Conservation (phyloP, 2,888 invertebrate species). For the Eutolmus rufibarbis region DNA sequence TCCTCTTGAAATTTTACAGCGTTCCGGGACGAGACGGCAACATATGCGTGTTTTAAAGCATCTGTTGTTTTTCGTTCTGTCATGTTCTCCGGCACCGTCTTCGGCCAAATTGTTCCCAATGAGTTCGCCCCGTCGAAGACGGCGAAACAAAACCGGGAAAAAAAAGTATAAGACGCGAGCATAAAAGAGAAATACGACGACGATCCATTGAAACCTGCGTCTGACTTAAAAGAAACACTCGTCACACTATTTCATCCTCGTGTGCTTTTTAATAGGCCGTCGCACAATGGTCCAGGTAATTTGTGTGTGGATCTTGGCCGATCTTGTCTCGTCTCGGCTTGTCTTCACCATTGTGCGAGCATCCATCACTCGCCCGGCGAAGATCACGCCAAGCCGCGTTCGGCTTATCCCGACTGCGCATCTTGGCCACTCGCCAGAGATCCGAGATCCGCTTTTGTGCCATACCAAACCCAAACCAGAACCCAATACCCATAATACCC, state of each 20-base stretch:
- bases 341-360: conserved; percentile 46
- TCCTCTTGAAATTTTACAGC: conserved; percentile 16
- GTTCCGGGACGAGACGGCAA: neutral
- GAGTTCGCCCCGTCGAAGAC: conserved; percentile 4
- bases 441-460: conserved; percentile 29
- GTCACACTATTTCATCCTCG: conserved; percentile 36
- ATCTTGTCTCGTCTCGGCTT: conserved; percentile 47
- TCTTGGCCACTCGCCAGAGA: neutral
- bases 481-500: neutral
- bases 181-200: neutral
- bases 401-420: conserved; percentile 23
- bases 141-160: neutral
- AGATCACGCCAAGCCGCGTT: conserved; percentile 38
- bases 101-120: conserved; percentile 33
- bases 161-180: neutral
- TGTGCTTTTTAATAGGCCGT: conserved; percentile 37
- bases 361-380: conserved; percentile 43
- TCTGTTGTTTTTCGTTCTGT: conserved; percentile 36
- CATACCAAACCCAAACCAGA: conserved; percentile 5
- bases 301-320: conserved; percentile 46
- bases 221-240: conserved; percentile 20
- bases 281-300: conserved; percentile 45
- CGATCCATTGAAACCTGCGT: conserved; percentile 11
- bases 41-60: conserved; percentile 28
- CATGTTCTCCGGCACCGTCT: conserved; percentile 26